Percentiles rank a stretch among this genome's conserved stretches.
Evolutionary conservation across 2,113 vertebrate species (phyloP).

Genomic region (Platysternon megacephalum): DNA sequence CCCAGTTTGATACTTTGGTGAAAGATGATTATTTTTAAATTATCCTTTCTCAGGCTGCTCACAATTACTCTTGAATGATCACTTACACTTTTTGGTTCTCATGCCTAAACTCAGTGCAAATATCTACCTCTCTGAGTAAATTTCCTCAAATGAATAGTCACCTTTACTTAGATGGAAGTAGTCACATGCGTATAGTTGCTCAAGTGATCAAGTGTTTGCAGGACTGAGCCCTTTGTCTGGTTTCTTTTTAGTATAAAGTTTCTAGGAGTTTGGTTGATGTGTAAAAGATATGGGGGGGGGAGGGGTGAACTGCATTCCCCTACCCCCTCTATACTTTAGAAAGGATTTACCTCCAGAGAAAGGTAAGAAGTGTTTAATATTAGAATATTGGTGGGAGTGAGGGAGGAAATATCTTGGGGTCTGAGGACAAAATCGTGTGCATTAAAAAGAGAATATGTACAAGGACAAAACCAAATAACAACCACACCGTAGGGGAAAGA

Average conservation of each 20-base stretch:
- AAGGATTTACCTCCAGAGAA: neutral
- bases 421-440: neutral
- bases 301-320: neutral
- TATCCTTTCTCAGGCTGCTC: neutral
- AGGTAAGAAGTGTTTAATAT: neutral
- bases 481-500: neutral
- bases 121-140: neutral
- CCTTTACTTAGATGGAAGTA: neutral
- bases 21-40: neutral
- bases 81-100: neutral
- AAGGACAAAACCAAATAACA: neutral
- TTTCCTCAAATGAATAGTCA: neutral
- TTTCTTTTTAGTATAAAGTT: neutral
- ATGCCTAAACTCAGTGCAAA: neutral
- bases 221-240: neutral
- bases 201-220: neutral
- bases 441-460: neutral
- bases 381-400: neutral
- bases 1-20: neutral
- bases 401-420: neutral
- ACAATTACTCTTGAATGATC: neutral
- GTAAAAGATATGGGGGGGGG: neutral
- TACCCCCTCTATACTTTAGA: neutral
- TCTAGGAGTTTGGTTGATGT: neutral
- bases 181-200: neutral